Evolutionary conservation across 2,888 invertebrate species (phyloP).

Genomic region (Nemurella pictetii): DNA sequence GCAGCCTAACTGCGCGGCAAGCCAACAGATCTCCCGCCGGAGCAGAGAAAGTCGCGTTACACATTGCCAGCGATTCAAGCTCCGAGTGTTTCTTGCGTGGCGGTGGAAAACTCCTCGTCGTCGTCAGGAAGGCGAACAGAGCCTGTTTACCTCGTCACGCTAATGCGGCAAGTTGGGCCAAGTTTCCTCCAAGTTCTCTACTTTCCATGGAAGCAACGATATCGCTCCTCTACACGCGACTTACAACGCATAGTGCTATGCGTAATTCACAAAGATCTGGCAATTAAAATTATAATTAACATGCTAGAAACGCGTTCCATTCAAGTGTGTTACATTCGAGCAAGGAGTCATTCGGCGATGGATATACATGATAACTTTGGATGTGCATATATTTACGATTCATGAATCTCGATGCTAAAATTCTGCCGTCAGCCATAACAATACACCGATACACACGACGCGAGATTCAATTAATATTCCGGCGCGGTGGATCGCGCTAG

Average conservation of each 20-base stretch:
- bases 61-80: not conserved
- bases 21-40: not conserved
- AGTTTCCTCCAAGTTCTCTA: not conserved
- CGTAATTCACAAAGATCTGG: not conserved
- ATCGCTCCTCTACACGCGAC: not conserved
- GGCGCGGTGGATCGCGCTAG: not conserved
- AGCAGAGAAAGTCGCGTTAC: not conserved
- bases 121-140: not conserved
- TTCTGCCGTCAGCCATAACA: too few species aligned
- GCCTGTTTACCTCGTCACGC: not conserved
- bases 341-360: not conserved
- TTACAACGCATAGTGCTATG: not conserved
- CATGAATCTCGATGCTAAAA: too few species aligned
- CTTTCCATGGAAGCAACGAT: not conserved
- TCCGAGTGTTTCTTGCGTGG: not conserved
- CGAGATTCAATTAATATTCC: slow-evolving; percentile 14
- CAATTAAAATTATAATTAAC: not conserved
- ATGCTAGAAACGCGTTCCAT: not conserved
- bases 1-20: too few species aligned
- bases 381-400: too few species aligned
- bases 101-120: not conserved
- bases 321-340: not conserved
- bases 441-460: not conserved
- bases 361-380: too few species aligned
- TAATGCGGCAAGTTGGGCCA: not conserved